A percentile compares a stretch with the other conserved stretches of the same genome.
These are phyloP conservation scores for Adelges cooleyi DNA, from an alignment of 1,140 invertebrate genomes.

Conservation along the genomic window DNA sequence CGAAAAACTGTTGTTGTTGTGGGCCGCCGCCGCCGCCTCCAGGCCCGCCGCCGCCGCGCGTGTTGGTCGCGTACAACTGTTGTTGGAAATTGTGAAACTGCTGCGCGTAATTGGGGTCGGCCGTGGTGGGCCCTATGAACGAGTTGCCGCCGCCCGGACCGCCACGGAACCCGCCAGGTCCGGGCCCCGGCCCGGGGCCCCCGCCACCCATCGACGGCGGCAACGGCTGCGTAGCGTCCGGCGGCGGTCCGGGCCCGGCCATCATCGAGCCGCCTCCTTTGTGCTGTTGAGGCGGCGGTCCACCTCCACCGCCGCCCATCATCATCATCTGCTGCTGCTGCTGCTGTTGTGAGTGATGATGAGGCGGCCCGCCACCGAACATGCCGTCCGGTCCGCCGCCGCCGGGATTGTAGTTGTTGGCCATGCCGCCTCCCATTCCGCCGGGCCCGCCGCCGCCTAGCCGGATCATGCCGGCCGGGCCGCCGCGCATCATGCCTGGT, in stretches of 20 bases:
- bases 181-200: background rate
- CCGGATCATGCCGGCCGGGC: slow-evolving; percentile 32
- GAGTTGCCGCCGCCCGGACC: slow-evolving; percentile 33
- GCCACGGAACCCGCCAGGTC: background rate
- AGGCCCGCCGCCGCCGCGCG: slow-evolving; percentile 42
- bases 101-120: slow-evolving; percentile 83
- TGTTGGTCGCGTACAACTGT: slow-evolving; percentile 82
- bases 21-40: slow-evolving; percentile 32
- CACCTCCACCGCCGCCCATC: slow-evolving; percentile 38
- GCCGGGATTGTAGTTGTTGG: slow-evolving; percentile 31
- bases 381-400: slow-evolving; percentile 37
- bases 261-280: slow-evolving; percentile 42
- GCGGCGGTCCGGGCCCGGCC: slow-evolving; percentile 38
- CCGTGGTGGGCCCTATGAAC: slow-evolving; percentile 70
- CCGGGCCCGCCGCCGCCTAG: slow-evolving; percentile 20
- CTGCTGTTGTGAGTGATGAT: slow-evolving; percentile 36
- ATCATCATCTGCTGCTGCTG: slow-evolving; percentile 39
- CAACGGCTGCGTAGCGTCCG: slow-evolving; percentile 53
- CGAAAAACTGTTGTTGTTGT: slow-evolving; percentile 43
- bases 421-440: slow-evolving; percentile 35
- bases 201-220: slow-evolving; percentile 61
- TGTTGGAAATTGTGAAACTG: slow-evolving; percentile 96
- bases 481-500: slow-evolving; percentile 34
- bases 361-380: slow-evolving; percentile 37
- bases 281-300: slow-evolving; percentile 19